Conservation (phyloP, 2,797 vertebrate species). For the Acipenser oxyrinchus region DNA sequence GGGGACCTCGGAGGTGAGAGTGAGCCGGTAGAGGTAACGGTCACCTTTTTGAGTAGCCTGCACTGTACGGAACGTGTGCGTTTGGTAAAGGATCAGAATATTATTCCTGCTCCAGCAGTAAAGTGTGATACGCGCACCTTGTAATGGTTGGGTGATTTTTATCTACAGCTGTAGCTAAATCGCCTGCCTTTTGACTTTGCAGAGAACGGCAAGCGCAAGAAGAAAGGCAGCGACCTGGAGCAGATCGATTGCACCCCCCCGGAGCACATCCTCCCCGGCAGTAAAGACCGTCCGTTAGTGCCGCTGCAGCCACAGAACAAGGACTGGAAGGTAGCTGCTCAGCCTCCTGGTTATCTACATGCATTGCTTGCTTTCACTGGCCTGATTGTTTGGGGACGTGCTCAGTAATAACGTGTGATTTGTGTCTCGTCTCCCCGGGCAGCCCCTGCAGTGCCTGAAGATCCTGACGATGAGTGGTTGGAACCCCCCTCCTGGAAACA, state of each 20-base stretch:
- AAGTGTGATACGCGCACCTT: neutral
- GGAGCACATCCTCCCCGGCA: slow-evolving; percentile 92
- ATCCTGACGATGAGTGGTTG: slow-evolving; percentile 98
- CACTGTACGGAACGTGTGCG: too few species aligned
- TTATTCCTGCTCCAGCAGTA: neutral
- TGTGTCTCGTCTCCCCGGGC: neutral
- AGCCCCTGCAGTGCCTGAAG: slow-evolving; percentile 97
- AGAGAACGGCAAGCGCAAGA: slow-evolving; percentile 92
- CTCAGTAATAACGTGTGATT: neutral
- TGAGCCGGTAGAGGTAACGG: neutral
- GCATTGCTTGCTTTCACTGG: neutral
- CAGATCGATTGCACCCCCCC: slow-evolving; percentile 97
- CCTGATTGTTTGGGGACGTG: neutral
- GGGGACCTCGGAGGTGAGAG: slow-evolving; percentile 87
- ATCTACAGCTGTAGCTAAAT: too few species aligned
- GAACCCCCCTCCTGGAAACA: slow-evolving; percentile 95
- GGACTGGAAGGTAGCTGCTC: slow-evolving; percentile 84
- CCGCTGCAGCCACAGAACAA: slow-evolving; percentile 95
- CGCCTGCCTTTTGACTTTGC: neutral
- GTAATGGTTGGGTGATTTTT: too few species aligned
- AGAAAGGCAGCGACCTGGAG: slow-evolving; percentile 87
- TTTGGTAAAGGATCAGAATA: too few species aligned
- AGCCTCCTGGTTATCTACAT: neutral
- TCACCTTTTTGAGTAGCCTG: too few species aligned
- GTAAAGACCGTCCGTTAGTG: slow-evolving; percentile 86